Conservation (phyloP, 2,888 invertebrate species). For the Sarcophaga carnaria region DNA sequence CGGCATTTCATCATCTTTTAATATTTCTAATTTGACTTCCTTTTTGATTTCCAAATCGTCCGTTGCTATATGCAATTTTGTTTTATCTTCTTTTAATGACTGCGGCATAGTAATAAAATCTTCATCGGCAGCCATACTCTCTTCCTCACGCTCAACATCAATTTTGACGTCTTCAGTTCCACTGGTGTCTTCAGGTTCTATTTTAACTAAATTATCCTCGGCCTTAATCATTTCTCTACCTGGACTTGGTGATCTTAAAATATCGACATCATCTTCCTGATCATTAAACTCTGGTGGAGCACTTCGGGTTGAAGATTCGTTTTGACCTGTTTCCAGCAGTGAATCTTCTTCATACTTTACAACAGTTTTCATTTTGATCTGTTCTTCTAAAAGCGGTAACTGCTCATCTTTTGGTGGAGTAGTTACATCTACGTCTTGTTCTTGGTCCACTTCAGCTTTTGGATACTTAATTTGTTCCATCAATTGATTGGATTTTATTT, state of each 20-base stretch:
- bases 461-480: not conserved
- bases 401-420: not conserved
- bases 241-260: slow-evolving; percentile 79
- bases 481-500: slow-evolving; percentile 5
- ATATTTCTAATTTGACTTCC: slow-evolving; percentile 13
- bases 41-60: slow-evolving; percentile 37
- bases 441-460: slow-evolving; percentile 49
- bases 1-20: not conserved
- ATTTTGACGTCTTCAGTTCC: slow-evolving; percentile 79
- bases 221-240: slow-evolving; percentile 79
- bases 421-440: slow-evolving; percentile 48
- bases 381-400: not conserved
- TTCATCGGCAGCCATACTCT: slow-evolving; percentile 75
- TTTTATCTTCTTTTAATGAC: not conserved
- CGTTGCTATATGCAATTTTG: not conserved
- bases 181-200: slow-evolving; percentile 80
- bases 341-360: slow-evolving; percentile 45
- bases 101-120: slow-evolving; percentile 34
- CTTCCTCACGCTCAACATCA: slow-evolving; percentile 81
- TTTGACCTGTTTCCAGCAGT: slow-evolving; percentile 16
- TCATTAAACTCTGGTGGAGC: slow-evolving; percentile 67
- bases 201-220: slow-evolving; percentile 80
- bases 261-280: slow-evolving; percentile 81
- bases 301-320: slow-evolving; percentile 9
- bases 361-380: slow-evolving; percentile 34